Base-by-base conservation (phyloP, 2,888 invertebrate species). In the Nomada lathburiana region DNA sequence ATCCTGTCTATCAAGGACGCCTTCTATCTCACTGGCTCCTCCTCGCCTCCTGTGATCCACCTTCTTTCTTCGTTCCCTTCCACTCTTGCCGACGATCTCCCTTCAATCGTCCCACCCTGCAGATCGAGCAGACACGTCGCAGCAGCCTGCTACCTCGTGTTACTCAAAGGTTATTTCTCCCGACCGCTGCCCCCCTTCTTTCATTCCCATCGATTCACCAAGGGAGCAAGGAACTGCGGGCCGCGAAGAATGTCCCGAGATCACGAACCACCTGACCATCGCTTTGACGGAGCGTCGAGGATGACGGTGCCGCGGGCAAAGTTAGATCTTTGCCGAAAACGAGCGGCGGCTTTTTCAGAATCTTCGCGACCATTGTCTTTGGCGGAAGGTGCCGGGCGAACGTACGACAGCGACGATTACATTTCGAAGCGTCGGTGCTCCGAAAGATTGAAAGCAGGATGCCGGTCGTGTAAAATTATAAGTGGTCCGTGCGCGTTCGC, bases 1-100 rank as follows among this genome's bases (percentile, higher is more conserved):
- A 91, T 91, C 91, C 92, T 91, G 91, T 92, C 91, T 90, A 91
- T 91, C 91, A 91, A 91, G 91, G 91, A 90, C 91, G 91, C 87
- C 91, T 89, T 90, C 90, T 89, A 90, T 90, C 87, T 81, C 83
- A 70, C 84, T 83, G 86, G 83, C 86, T 89, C 90, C 90, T 85
- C 88, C 87, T 89, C 85, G 77, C 87, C 88, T 86, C 83, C 83
- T 83, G 84, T 84, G 86, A 89, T 87, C 86, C 86, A 88, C 83
- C 85, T 88, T 88, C 83, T 84, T 88, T 87, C 85, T 44, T 68
- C 62, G 60, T 59, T 80, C 80, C 52, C 76, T 47, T 74, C 80
- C 53, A 20, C 73, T 60, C 63, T 10, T 67, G 63, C 52, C 69
- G 36, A 64, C 67, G 59, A 53, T 68, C 67, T 44, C 60, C 23